Base-by-base conservation (phyloP, 2,797 vertebrate genomes). In the Tachyglossus aculeatus region DNA sequence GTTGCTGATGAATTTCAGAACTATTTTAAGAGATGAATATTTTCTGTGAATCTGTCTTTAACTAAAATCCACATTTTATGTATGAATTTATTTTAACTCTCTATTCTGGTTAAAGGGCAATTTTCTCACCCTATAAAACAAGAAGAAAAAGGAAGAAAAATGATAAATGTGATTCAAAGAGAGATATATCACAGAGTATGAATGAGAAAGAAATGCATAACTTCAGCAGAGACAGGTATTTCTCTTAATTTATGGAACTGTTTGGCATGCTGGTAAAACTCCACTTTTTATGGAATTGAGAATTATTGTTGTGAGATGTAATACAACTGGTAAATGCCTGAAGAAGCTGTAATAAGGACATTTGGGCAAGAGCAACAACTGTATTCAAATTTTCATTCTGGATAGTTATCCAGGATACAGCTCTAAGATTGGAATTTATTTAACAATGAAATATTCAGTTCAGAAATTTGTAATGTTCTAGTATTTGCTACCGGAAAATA, bases 251-350 rank as follows among this genome's bases (percentile, higher is more conserved):
- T 90, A 86, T 86, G 69, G 70, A 84, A 53, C 3, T 2, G 59
- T 86, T 89, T 80, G 61, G 50, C 57, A 60, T 71, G 22, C 54
- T 51, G 81, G 76, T 85, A 78, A 83, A 87, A 82, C 71, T 67
- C 18, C 44, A 15, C n/a, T 60, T 68, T 90, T 85, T 84, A 39
- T 84, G 58, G 84, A 87, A 86, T 74, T 39, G 33, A 86, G 47
- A 85, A 75, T 89, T 88, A 82, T 77, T 36, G 34, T n/a, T 74
- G 5, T 73, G 83, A 82, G 5, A 72, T 63, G 22, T 44, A 88
- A 44, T 44, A 60, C 78, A 67, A 76, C 70, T 75, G 77, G 37
- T 71, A 69, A 81, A 68, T 16, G 27, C 56, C 56, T 54, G 61
- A 83, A 67, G 41, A 66, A 81, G 82, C 76, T 60, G 69, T 48